Base-by-base conservation (phyloP, 2,113 vertebrate species). In the Condylura cristata region DNA sequence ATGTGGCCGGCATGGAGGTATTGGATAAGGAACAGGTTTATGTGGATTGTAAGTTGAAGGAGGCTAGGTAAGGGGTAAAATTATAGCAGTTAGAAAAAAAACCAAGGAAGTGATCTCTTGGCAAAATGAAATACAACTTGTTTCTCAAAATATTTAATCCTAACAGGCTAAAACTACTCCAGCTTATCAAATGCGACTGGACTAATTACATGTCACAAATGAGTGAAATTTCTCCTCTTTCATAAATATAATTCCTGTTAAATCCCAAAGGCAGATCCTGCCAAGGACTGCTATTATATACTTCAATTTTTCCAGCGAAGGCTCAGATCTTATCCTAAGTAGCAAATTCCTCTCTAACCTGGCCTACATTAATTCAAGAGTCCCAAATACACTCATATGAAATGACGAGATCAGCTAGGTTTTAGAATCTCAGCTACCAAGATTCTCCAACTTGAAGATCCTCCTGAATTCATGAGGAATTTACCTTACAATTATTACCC, bases 1-100 rank as follows among this genome's bases (percentile, higher is more conserved):
- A 41, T 99, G 99, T 48, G 99, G 99, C 95, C 99, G 98, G 96
- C 99, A 99, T 0, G 99, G 99, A 82, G 99, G 99, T 97, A 99
- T 99, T 1, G 99, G 99, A 74, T 99, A 99, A 34, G 99, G 99
- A 97, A 99, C 99, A 88, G 99, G 99, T 83, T 99, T 99, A 97
- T 99, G 99, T 79, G 99, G 99, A 95, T 99, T 99, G 96, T 99
- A 99, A 26, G 99, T 98, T 92, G 99, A 99, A 95, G 99, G 99
- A 95, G 99, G 99, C 99, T 99, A 96, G 44, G 65, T 3, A 53
- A 88, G 89, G 46, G 39, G 39, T 11, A 63, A 70, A 93, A 94
- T 11, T 74, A 95, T 1, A 94, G 61, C 48, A 34, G 96, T 97
- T 34, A 98, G 79, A 61, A 94, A 46, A 46, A 71, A 96, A 97